Conservation (phyloP, 2,888 invertebrate genomes). For the Pimpla rufipes region DNA sequence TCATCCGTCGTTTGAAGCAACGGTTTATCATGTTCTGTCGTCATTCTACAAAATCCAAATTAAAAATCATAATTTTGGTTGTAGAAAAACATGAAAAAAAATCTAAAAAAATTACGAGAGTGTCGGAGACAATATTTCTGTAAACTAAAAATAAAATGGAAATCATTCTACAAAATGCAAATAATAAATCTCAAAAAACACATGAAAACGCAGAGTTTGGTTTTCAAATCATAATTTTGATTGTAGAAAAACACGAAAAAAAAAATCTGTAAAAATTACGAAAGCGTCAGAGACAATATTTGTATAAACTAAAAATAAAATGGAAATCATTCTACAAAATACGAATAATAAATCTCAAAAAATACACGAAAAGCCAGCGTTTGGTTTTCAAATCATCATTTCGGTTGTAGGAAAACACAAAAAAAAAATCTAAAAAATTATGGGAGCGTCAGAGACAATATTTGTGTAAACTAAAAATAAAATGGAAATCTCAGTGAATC, state of each 20-base stretch:
- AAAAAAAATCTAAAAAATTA: conserved; percentile 6
- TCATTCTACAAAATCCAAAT: conserved; percentile 56
- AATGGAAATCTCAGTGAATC: not conserved
- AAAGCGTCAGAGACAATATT: no score
- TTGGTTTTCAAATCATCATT: not conserved
- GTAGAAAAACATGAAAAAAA: not conserved
- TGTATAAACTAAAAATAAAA: not conserved
- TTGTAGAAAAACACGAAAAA: not conserved
- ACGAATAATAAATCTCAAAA: no score
- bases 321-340: no score
- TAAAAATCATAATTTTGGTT: not conserved
- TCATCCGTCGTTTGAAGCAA: conserved; percentile 46
- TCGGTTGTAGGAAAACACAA: not conserved
- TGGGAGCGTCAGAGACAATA: not conserved
- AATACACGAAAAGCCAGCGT: not conserved
- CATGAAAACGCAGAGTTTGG: not conserved
- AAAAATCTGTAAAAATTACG: conserved; percentile 2
- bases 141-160: not conserved
- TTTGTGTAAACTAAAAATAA: conserved; percentile 12
- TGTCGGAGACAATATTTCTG: no score
- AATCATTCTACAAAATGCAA: no score
- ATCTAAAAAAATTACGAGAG: not conserved
- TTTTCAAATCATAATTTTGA: not conserved
- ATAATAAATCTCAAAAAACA: no score
- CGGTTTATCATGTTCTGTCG: conserved; percentile 56